Base-by-base conservation (phyloP, 2,888 invertebrate species). In the Amorpha juglandis region DNA sequence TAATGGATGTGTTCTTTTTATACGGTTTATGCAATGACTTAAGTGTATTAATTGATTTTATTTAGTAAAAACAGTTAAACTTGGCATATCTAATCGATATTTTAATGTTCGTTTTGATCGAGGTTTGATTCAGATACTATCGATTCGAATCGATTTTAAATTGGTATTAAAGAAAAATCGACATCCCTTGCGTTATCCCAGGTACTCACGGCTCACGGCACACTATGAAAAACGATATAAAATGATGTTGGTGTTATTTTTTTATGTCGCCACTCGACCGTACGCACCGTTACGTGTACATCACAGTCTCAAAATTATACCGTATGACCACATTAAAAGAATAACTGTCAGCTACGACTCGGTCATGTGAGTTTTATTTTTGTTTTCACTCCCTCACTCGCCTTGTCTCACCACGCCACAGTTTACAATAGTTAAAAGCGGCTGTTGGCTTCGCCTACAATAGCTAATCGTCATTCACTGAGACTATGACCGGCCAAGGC, bases 201-300 rank as follows among this genome's bases (percentile, higher is more conserved):
- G 58, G 58, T 58, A 58, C 14, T 38, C 14, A 19, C 11, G 12
- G 38, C 19, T 19, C 42, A 19, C 38, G 42, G 19, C 42, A 19
- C 58, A 58, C 58, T 19, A 58, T 58, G 16, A 42, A 58, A 58
- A 58, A 12, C 50, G 50, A 9, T 42, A 58, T 42, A 58, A 42
- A 58, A 58, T 38, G 58, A 58, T 58, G 42, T 38, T 19, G 58
- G 38, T 58, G 58, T 58, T 38, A 38, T 42, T 58, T 58, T 42
- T 58, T 58, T 42, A 42, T 58, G 58, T 58, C 42, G 19, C 58
- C 42, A 19, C 50, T 50, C 50, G 19, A 1, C 11, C 45, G 14
- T 53, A 42, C 12, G 58, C 19, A 19, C 38, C 55, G n/a, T 3
- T 4, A 1, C 27, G 52, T 52, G 27, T 12, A 12, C 14, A 27